These are phyloP conservation scores for Ophioninae sp. DNA, from an alignment of 2,888 invertebrate species.

Conservation along the genomic window DNA sequence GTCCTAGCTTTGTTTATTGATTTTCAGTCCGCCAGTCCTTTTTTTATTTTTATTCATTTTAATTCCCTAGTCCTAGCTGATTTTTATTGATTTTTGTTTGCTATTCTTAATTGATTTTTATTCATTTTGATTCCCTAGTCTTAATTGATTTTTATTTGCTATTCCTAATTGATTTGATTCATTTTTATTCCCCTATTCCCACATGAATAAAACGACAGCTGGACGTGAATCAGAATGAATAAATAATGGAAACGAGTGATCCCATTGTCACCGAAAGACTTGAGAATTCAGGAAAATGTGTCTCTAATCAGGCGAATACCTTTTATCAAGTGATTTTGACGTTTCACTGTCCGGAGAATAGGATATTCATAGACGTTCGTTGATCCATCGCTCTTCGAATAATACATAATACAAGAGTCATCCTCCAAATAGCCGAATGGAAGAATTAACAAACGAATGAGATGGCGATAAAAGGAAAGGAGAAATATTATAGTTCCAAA, in stretches of 20 bases:
- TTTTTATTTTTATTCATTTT: too few species aligned
- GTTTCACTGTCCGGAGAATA: not conserved
- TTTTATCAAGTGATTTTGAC: not conserved
- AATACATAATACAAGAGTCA: slow-evolving; percentile 15
- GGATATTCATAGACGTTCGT: not conserved
- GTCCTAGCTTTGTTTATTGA: too few species aligned
- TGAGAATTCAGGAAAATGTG: not conserved
- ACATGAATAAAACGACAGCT: not conserved
- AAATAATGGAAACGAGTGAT: not conserved
- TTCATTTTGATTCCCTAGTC: too few species aligned
- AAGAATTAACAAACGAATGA: slow-evolving; percentile 23
- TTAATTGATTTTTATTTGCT: too few species aligned
- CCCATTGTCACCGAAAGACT: not conserved
- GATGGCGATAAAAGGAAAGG: not conserved
- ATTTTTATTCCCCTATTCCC: not conserved
- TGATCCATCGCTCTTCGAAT: not conserved
- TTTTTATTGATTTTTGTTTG: too few species aligned
- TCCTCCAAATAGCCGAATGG: slow-evolving; percentile 12
- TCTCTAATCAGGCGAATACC: not conserved
- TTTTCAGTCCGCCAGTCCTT: too few species aligned
- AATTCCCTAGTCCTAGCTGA: too few species aligned
- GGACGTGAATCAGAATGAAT: not conserved
- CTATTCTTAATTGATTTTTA: too few species aligned
- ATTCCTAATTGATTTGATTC: too few species aligned
- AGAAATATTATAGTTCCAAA: slow-evolving; percentile 1